Percentiles rank a stretch among this genome's conserved stretches.
Conservation (phyloP, 1,140 invertebrate genomes). For the Lasioglossum baleicum region DNA sequence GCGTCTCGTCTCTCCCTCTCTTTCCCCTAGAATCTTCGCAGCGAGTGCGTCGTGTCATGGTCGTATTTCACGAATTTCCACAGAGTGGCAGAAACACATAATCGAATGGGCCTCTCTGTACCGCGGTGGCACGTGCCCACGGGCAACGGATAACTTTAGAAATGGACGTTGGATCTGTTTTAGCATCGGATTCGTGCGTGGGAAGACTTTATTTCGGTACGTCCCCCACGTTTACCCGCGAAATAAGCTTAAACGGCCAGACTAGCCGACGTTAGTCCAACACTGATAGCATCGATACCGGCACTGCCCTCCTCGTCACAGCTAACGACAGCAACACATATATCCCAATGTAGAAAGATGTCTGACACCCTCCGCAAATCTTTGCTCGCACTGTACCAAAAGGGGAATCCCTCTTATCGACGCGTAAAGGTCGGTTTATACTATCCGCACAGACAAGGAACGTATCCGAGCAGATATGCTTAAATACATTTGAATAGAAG, state of each 20-base stretch:
- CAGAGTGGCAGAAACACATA: conserved; percentile 37
- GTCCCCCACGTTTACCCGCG: conserved; percentile 55
- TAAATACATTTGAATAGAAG: too few relatives aligned
- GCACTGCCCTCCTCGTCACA: conserved; percentile 22
- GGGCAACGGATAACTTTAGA: conserved; percentile 64
- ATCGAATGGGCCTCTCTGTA: conserved; percentile 26
- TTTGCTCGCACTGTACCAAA: not conserved
- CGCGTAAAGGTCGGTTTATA: too few relatives aligned
- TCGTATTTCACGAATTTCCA: conserved; percentile 53
- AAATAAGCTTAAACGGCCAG: conserved; percentile 63
- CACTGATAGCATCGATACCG: conserved; percentile 41
- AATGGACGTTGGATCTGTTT: conserved; percentile 64
- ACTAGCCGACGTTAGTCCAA: conserved; percentile 38
- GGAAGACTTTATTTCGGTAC: conserved; percentile 67
- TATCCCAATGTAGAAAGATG: conserved; percentile 22
- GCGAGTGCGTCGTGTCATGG: conserved; percentile 9
- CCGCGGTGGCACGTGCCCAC: conserved; percentile 55
- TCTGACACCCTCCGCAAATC: conserved; percentile 11
- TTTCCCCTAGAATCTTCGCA: conserved; percentile 2
- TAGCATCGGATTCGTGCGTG: conserved; percentile 63
- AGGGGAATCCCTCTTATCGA: conserved; percentile 11
- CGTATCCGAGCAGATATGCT: too few relatives aligned
- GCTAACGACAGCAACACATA: conserved; percentile 3
- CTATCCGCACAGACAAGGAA: too few relatives aligned
- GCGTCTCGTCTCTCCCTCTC: not conserved